phyloP scores from a whole-genome alignment of 2,797 vertebrate species.

The Leucoraja ocellata region DNA sequence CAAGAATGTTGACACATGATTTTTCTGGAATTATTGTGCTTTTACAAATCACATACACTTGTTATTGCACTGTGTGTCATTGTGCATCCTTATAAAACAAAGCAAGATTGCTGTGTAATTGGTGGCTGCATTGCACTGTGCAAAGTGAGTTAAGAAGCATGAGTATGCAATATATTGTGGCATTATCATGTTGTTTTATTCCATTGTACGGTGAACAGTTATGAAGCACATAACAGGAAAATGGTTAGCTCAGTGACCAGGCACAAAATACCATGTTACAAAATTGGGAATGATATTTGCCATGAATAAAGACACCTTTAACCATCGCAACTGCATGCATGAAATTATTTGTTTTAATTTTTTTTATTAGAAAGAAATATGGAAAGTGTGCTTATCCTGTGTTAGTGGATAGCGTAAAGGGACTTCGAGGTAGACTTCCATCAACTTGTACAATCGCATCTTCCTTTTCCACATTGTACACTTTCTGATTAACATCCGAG shows the following conservation, averaged over 20 bases:
- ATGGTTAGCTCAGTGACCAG: neutral
- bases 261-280: neutral
- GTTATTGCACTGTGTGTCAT: neutral
- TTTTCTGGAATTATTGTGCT: neutral
- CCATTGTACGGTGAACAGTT: constrained; percentile 24
- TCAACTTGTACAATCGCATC: neutral
- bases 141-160: constrained; percentile 1
- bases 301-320: constrained; percentile 28
- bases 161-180: constrained; percentile 11
- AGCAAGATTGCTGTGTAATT: neutral
- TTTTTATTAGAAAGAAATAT: constrained; percentile 38
- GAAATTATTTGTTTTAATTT: constrained; percentile 31
- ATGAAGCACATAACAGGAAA: constrained; percentile 19
- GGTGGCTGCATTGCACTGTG: neutral
- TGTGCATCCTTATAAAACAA: neutral
- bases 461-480: constrained; percentile 1
- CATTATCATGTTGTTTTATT: constrained; percentile 30
- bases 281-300: constrained; percentile 15
- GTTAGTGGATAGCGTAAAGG: constrained; percentile 29
- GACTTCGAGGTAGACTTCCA: constrained; percentile 33
- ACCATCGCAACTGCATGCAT: constrained; percentile 36
- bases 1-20: neutral
- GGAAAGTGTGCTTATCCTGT: constrained; percentile 29
- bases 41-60: neutral
- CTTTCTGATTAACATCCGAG: neutral